Conservation (phyloP, 2,888 invertebrate species). For the Biston stratarius region DNA sequence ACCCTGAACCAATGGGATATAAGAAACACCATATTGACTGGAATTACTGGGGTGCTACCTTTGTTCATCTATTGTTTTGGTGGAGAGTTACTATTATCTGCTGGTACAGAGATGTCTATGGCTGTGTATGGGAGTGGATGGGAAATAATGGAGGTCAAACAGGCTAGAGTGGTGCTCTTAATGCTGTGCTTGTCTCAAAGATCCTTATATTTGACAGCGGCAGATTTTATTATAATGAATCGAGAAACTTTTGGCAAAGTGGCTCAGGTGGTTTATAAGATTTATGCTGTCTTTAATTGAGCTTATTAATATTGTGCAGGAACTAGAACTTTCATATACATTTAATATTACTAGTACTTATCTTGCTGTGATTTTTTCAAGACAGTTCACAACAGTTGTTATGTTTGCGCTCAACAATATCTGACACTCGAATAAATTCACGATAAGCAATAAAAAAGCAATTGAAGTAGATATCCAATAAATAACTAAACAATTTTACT, state of each 20-base stretch:
- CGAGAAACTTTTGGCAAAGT: constrained; percentile 67
- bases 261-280: constrained; percentile 67
- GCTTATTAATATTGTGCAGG: too few species aligned
- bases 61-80: constrained; percentile 70
- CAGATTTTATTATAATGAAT: constrained; percentile 65
- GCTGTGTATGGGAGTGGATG: constrained; percentile 64
- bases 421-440: too few species aligned
- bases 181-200: constrained; percentile 62
- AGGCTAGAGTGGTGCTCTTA: constrained; percentile 56
- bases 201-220: constrained; percentile 62
- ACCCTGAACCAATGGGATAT: constrained; percentile 66
- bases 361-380: too few species aligned
- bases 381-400: too few species aligned
- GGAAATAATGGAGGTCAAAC: constrained; percentile 62
- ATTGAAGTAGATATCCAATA: too few species aligned
- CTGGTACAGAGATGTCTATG: constrained; percentile 56
- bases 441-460: too few species aligned
- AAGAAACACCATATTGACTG: constrained; percentile 63
- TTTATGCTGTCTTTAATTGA: constrained; percentile 69
- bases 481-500: too few species aligned
- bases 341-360: too few species aligned
- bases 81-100: constrained; percentile 64
- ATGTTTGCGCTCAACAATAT: too few species aligned
- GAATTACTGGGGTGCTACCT: constrained; percentile 62
- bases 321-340: too few species aligned